A percentile compares a stretch with the other conserved stretches of the same genome.
Evolutionary conservation across 2,797 vertebrate genomes (phyloP).

Genomic region (Ara ararauna): DNA sequence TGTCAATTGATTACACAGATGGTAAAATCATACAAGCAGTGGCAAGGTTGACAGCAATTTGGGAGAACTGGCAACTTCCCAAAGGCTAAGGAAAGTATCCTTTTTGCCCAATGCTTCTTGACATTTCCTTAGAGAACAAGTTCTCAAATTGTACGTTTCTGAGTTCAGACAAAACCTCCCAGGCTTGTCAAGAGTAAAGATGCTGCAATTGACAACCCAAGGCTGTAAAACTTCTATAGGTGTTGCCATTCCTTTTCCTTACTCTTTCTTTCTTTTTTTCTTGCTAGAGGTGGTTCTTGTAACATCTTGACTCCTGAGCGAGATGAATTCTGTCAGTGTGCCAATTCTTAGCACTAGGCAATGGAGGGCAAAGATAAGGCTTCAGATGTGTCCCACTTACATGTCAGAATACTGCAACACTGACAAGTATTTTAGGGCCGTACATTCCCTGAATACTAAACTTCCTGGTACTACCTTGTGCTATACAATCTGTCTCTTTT

Average conservation of each 20-base stretch:
- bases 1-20: conserved; percentile 16
- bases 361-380: conserved; percentile 44
- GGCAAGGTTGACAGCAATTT: conserved; percentile 28
- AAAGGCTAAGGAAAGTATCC: conserved; percentile 20
- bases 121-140: conserved; percentile 14
- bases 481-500: not conserved
- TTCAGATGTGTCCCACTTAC: conserved; percentile 51
- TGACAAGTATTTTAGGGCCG: conserved; percentile 46
- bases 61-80: conserved; percentile 10
- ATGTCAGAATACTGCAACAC: conserved; percentile 51
- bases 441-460: conserved; percentile 45
- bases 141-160: not conserved
- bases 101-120: not conserved
- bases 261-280: not conserved
- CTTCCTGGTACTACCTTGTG: not conserved
- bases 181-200: not conserved
- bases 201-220: not conserved
- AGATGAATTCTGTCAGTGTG: conserved; percentile 47
- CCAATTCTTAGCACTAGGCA: conserved; percentile 36
- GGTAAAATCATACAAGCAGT: conserved; percentile 12
- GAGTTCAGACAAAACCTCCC: conserved; percentile 30
- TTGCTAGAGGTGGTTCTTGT: not conserved
- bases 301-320: conserved; percentile 40
- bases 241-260: not conserved
- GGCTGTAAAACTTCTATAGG: not conserved